Base-by-base conservation (phyloP, 2,888 invertebrate species). In the Achlya flavicornis region DNA sequence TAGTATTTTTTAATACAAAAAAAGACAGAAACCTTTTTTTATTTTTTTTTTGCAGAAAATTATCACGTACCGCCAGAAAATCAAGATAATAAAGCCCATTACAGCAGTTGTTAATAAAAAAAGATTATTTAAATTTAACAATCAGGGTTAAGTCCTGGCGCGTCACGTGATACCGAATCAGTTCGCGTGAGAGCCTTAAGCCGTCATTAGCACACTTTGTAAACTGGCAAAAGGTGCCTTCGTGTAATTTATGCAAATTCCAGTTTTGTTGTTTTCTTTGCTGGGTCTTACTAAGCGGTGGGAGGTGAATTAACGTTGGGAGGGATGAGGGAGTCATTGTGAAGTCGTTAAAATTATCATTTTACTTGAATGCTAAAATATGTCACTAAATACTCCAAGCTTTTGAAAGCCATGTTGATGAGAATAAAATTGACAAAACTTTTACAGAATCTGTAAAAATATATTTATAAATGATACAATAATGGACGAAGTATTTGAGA, bases 201-300 rank as follows among this genome's bases (percentile, higher is more conserved):
- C 81, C 77, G 80, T 83, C 86, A 88, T 91, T 90, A 91, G 85
- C 87, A 82, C 87, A 89, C 79, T 89, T 83, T 75, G 84, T 84
- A 75, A 83, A 83, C 82, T 83, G 85, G 77, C 81, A 80, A 86
- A 87, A 87, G 88, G 87, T 84, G 85, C 81, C 83, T 83, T 77
- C 74, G 75, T 81, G 85, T 88, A 91, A 90, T 91, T 91, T 90
- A 92, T 91, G 90, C 80, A 86, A 91, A 92, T 91, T 82, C 91
- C 85, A 82, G 83, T 89, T 90, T 87, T 76, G 84, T 87, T 88
- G 90, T 88, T 88, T 91, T 89, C 91, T 89, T 90, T 84, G 78
- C 77, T 70, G 78, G 81, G 83, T 77, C 81, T 81, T 79, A 79
- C 75, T 78, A 78, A 80, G 80, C 80, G 79, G 70, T 70, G 73